Evolutionary conservation across 2,888 invertebrate genomes (phyloP), one percentile per base, ranked within the genome.

Genomic region (Hyalella azteca): DNA sequence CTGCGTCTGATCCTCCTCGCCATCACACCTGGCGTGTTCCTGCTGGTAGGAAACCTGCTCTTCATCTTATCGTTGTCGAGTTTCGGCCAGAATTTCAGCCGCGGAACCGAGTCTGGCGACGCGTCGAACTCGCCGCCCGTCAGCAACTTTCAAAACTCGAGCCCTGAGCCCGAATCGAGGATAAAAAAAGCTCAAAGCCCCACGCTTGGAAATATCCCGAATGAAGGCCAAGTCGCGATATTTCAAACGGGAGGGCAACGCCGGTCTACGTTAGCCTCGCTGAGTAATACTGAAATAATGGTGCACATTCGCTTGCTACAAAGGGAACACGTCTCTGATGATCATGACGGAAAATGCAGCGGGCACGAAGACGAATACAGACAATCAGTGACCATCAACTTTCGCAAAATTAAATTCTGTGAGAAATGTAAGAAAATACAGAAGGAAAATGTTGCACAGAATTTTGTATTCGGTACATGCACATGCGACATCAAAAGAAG

Each of bases 1-100:
- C 5, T 80, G 26, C 60, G 82, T 2, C 73, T 82, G n/a, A 75
- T 80, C 13, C 41, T 82, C 41, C 73, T 82, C 15, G 82, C 80
- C 0, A 60, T 82, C 7, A 49, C 76, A 4, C 78, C 82, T 11
- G 78, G 76, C 40, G 41, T 80, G 15, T 78, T 78, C 40, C 77
- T 82, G 13, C 40, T 77, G 15, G 32, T 79, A 22, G 80, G 82
- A 13, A 82, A 82, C 79, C 60, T 82, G 32, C 54, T 82, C n/a
- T 78, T 82, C 36, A 59, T 82, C 5, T 73, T 73, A 54, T 80
- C 80, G 13, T 78, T 82, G 41, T 77, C 80, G 45, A 40, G 41
- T 15, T 73, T 54, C 11, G 48, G 49, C 2, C 22, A 77, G 49
- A 22, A 73, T 36, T 66, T 49, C 48, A 40, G 41, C 36, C 60